phyloP scores from a whole-genome alignment of 2,888 invertebrate genomes.

The Clostera curtula region DNA sequence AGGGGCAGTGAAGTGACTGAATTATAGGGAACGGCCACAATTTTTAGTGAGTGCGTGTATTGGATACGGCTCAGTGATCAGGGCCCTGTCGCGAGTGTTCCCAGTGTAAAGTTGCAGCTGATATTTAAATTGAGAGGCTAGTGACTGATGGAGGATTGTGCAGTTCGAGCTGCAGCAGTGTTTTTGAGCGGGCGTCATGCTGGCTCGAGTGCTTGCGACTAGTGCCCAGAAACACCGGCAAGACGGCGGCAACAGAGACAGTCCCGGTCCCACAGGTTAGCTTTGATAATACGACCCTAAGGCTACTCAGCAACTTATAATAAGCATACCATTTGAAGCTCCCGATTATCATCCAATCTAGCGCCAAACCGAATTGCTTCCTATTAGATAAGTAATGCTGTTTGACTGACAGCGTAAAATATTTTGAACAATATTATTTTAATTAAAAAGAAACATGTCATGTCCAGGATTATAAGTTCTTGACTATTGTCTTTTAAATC shows the following conservation, averaged over 20 bases:
- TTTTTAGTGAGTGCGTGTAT: conserved; percentile 57
- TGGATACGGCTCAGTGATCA: conserved; percentile 56
- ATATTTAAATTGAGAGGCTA: conserved; percentile 34
- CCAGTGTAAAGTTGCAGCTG: conserved; percentile 46
- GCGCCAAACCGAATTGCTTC: too few relatives aligned
- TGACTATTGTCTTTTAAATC: too few relatives aligned
- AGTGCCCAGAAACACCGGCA: conserved; percentile 49
- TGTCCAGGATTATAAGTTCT: too few relatives aligned
- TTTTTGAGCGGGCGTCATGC: conserved; percentile 53
- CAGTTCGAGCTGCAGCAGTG: conserved; percentile 41
- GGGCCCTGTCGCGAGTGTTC: conserved; percentile 40
- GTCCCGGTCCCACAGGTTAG: conserved; percentile 56
- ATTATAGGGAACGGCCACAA: conserved; percentile 50
- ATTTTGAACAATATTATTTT: too few relatives aligned
- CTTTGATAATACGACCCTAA: conserved; percentile 21
- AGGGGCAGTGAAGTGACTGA: conserved; percentile 46
- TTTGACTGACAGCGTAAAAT: too few relatives aligned
- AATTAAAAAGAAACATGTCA: too few relatives aligned
- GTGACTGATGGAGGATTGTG: conserved; percentile 64
- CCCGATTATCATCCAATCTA: too few relatives aligned
- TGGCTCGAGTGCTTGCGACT: conserved; percentile 52
- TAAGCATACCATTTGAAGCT: too few relatives aligned
- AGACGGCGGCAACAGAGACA: conserved; percentile 60
- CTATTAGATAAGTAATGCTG: too few relatives aligned
- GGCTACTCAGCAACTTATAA: too few relatives aligned